Evolutionary conservation across 2,888 invertebrate species (phyloP).

Genomic region (Spilarctia lutea): DNA sequence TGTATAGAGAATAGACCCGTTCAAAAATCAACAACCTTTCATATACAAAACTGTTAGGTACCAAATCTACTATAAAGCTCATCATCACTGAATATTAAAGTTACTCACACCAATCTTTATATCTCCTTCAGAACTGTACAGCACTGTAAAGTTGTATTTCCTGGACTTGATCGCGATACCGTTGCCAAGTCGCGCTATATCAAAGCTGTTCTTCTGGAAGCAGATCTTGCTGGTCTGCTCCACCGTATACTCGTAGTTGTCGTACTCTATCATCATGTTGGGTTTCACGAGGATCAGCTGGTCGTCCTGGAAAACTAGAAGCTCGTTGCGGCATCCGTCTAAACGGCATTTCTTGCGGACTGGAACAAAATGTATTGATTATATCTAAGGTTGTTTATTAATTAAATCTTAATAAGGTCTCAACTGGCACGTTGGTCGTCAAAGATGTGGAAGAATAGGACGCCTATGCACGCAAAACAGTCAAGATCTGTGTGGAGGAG

Average conservation of each 20-base stretch:
- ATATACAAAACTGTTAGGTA: too few relatives aligned
- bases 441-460: too few relatives aligned
- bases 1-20: too few relatives aligned
- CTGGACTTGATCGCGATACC: constrained; percentile 89
- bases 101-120: constrained; percentile 89
- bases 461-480: too few relatives aligned
- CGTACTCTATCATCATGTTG: constrained; percentile 89
- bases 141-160: constrained; percentile 90
- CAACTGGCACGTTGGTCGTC: too few relatives aligned
- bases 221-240: constrained; percentile 88
- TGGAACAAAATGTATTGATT: constrained; percentile 50
- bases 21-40: too few relatives aligned
- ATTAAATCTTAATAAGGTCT: too few relatives aligned
- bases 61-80: too few relatives aligned
- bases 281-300: constrained; percentile 87
- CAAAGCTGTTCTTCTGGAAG: constrained; percentile 88
- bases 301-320: constrained; percentile 88
- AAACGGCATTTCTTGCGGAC: constrained; percentile 89
- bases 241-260: constrained; percentile 88
- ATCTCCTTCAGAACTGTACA: constrained; percentile 89
- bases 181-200: constrained; percentile 89
- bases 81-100: too few relatives aligned
- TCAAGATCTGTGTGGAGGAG: too few relatives aligned
- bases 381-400: neutral
- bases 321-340: constrained; percentile 87